Evolutionary conservation across 30 jellyfish, hydroid and myxozoan genomes (phyloP), one percentile per base, ranked within the genome.

Genomic region (Rhopilema esculentum): DNA sequence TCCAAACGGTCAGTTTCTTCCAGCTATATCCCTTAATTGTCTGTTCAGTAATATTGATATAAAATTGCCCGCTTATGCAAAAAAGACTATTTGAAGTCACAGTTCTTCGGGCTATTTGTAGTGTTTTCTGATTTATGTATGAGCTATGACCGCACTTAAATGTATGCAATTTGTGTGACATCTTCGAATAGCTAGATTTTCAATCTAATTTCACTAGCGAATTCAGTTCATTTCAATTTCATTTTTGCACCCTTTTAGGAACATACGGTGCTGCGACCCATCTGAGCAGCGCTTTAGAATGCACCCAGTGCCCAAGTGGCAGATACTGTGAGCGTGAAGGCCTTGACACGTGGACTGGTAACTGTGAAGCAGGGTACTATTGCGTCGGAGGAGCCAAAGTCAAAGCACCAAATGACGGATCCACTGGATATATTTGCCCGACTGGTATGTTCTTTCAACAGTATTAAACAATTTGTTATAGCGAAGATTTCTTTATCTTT

Each of bases 291-390:
- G 83, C 89, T 17, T 64, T 65, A 22, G 95, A 94, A 66, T 94
- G 98, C 82, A 90, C 97, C 51, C 68, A 66, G 27, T 94, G 98
- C 50, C 97, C 98, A 25, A 74, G 86, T 84, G 98, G 98, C 33
- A 94, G 76, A 81, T 94, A 94, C 82, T 94, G 98, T 75, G 97
- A 83, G 53, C 82, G 96, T 1, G 85, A 83, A 66, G 97, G 97
- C 19, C 97, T 94, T 8, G 84, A 61, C 64, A 79, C 85, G 40
- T 90, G 97, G 97, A 83, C 97, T 16, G 97, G 97, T 16, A 88
- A 94, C 72, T 94, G 98, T 50, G 91, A 89, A 16, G 97, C 97
- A 0, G 98, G 98, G 26, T 89, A 84, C 69, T 53, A 48, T 63
- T 94, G 98, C 68, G 69, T 79, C 15, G 50, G 79, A 24, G 96